A percentile compares a stretch with the other conserved stretches of the same genome.
Conservation (phyloP, 2,888 invertebrate genomes). For the Drosophila meridiana region DNA sequence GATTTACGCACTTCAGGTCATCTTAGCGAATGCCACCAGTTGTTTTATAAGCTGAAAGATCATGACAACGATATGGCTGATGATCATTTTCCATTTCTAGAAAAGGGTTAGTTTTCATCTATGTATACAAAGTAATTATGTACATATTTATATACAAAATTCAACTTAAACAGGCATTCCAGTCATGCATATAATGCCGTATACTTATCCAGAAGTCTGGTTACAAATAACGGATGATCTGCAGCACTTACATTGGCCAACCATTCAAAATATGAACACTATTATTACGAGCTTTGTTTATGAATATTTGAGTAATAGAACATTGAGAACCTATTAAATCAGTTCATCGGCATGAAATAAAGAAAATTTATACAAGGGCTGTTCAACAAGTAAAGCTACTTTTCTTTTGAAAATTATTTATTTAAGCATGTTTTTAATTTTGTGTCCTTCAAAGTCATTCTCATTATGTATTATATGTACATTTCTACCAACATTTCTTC, state of each 20-base stretch:
- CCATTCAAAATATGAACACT: constrained; percentile 51
- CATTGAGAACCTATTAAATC: not conserved
- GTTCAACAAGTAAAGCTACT: no score
- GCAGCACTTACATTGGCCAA: constrained; percentile 52
- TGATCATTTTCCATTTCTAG: constrained; percentile 93
- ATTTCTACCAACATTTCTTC: no score
- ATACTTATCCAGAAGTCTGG: constrained; percentile 96
- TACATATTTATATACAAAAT: not conserved
- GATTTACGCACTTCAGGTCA: constrained; percentile 86
- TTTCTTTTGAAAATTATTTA: no score
- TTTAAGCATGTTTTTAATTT: no score
- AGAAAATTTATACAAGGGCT: not conserved
- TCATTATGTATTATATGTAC: no score
- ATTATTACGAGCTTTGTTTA: constrained; percentile 49
- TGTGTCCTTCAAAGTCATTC: no score
- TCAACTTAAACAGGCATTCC: constrained; percentile 81
- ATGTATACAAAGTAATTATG: no score
- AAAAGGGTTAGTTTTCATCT: constrained; percentile 76
- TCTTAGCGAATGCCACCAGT: constrained; percentile 86
- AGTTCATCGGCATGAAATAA: not conserved
- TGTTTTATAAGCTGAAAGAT: constrained; percentile 89
- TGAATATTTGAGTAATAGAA: constrained; percentile 18
- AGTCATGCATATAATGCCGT: constrained; percentile 94
- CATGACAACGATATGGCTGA: constrained; percentile 91
- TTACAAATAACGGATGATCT: constrained; percentile 92